phyloP scores from a whole-genome alignment of 2,113 vertebrate species.

The Corapipo altera region DNA sequence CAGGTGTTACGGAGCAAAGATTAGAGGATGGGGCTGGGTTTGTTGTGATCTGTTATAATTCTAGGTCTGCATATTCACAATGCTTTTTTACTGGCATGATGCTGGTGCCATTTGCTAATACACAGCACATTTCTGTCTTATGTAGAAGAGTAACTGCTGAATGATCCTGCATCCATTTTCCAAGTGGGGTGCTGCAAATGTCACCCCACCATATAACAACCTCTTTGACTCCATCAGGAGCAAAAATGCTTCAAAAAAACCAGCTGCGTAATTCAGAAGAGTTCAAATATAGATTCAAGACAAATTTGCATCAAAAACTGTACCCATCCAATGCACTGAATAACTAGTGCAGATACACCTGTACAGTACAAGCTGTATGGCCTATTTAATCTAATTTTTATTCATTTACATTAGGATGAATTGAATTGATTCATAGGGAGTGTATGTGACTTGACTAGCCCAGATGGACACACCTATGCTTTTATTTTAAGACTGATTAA shows the following conservation, averaged over 20 bases:
- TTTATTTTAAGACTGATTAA: neutral
- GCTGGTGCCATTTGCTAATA: neutral
- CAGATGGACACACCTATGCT: neutral
- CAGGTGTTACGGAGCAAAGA: neutral
- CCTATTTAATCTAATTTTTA: neutral
- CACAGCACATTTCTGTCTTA: neutral
- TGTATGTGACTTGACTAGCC: neutral
- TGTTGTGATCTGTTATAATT: neutral
- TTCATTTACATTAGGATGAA: neutral
- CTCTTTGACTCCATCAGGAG: neutral
- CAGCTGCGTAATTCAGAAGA: neutral
- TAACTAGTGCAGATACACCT: neutral
- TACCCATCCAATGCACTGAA: neutral
- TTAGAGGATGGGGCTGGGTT: neutral
- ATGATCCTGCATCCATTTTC: neutral
- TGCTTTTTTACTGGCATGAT: neutral
- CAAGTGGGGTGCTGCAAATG: neutral
- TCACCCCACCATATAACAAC: neutral
- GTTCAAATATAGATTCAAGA: neutral
- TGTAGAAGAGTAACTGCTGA: neutral
- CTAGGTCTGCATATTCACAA: neutral
- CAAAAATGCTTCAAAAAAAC: neutral
- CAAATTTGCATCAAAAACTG: neutral
- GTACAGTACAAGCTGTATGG: neutral
- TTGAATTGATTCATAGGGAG: neutral